A percentile compares a stretch with the other conserved stretches of the same genome.
phyloP scores from a whole-genome alignment of 2,888 invertebrate genomes.

The Heliconius erato region DNA sequence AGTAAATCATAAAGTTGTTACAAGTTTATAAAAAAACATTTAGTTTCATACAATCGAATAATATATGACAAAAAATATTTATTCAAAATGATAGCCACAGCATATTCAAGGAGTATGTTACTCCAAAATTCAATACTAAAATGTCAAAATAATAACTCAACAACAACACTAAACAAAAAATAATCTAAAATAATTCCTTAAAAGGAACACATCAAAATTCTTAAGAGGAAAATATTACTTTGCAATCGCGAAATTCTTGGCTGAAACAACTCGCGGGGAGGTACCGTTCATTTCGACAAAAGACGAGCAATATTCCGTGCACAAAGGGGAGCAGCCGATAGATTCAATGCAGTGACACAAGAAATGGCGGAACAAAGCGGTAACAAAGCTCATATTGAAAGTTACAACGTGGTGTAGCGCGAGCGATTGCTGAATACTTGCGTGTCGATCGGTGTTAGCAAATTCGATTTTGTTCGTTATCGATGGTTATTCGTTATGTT shows the following conservation, averaged over 20 bases:
- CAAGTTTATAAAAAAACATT: background rate
- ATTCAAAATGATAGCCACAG: background rate
- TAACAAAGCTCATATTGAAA: slow-evolving; percentile 84
- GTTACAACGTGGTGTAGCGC: slow-evolving; percentile 65
- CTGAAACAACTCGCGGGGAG: slow-evolving; percentile 84
- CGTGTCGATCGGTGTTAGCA: slow-evolving; percentile 8
- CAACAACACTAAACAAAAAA: slow-evolving; percentile 53
- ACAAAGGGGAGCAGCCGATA: slow-evolving; percentile 85
- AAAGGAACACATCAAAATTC: slow-evolving; percentile 85
- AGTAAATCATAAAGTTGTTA: background rate
- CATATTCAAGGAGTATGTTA: too few relatives aligned
- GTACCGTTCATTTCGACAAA: slow-evolving; percentile 85
- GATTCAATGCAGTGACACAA: slow-evolving; percentile 86
- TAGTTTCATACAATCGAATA: background rate
- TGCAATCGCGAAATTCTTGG: slow-evolving; percentile 84
- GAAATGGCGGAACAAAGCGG: slow-evolving; percentile 83
- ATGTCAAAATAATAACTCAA: slow-evolving; percentile 64
- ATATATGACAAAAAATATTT: background rate
- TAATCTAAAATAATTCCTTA: slow-evolving; percentile 83
- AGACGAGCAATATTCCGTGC: slow-evolving; percentile 85
- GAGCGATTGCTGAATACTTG: slow-evolving; percentile 51
- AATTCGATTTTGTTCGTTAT: background rate
- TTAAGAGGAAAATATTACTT: slow-evolving; percentile 85
- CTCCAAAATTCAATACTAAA: background rate
- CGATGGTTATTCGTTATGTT: background rate